phyloP scores from a whole-genome alignment of 1,140 invertebrate species.

The Scaptomyza graminum region DNA sequence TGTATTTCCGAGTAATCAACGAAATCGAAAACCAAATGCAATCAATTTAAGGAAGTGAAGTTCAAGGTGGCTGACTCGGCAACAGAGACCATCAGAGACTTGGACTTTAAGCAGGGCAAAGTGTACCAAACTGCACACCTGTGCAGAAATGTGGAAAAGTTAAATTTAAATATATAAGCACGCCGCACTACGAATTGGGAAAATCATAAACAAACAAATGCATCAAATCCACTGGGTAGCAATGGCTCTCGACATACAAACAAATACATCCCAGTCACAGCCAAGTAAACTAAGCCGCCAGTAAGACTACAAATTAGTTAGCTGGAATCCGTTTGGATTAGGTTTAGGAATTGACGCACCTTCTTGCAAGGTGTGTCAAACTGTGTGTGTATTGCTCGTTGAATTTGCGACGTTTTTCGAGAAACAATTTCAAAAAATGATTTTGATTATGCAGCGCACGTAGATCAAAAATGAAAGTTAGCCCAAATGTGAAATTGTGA shows the following conservation, averaged over 20 bases:
- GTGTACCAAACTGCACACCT: constrained; percentile 54
- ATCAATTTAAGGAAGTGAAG: constrained; percentile 62
- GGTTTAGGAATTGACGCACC: constrained; percentile 49
- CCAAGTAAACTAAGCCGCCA: not conserved
- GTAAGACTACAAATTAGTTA: constrained; percentile 62
- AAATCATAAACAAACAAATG: constrained; percentile 49
- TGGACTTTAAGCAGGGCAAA: not conserved
- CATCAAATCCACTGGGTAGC: constrained; percentile 6
- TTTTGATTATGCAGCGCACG: constrained; percentile 75
- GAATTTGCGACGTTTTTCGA: constrained; percentile 60
- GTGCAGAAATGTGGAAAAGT: constrained; percentile 55
- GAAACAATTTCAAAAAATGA: constrained; percentile 66
- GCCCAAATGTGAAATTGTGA: constrained; percentile 73
- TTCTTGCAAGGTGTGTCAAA: constrained; percentile 37
- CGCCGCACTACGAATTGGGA: constrained; percentile 31
- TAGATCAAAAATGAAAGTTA: constrained; percentile 79
- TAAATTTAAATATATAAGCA: constrained; percentile 22
- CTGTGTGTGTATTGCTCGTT: constrained; percentile 28
- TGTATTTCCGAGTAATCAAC: not conserved
- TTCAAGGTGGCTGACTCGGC: constrained; percentile 62
- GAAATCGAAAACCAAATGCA: constrained; percentile 27
- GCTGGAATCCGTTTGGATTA: constrained; percentile 13
- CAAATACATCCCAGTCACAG: constrained; percentile 19
- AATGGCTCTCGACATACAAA: constrained; percentile 14
- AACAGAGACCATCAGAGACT: constrained; percentile 4